Evolutionary conservation across 2,888 invertebrate species (phyloP).

Genomic region (Pterostichus niger): DNA sequence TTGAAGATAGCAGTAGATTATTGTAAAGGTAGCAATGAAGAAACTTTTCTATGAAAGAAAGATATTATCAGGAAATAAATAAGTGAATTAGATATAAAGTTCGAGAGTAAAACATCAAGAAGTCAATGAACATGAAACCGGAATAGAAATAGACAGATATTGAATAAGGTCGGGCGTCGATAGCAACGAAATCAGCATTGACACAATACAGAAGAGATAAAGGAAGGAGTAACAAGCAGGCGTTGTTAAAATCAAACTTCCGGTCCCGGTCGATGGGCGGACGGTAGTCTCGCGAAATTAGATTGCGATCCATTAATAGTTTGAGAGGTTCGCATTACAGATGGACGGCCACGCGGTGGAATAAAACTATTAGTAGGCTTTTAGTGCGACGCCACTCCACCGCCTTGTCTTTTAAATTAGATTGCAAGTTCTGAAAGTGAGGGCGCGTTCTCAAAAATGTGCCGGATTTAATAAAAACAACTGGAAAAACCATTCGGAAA

Average conservation of each 20-base stretch:
- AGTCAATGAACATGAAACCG: constrained; percentile 44
- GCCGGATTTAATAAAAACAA: constrained; percentile 63
- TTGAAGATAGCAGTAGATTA: neutral
- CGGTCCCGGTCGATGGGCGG: neutral
- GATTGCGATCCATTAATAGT: constrained; percentile 66
- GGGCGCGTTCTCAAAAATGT: constrained; percentile 49
- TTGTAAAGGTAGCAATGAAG: too few relatives aligned
- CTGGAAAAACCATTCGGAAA: constrained; percentile 61
- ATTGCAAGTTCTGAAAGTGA: constrained; percentile 57
- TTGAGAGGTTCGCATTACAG: constrained; percentile 66
- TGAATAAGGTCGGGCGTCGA: neutral
- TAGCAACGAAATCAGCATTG: constrained; percentile 34
- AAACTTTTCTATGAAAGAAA: neutral
- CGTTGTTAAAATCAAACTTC: constrained; percentile 64
- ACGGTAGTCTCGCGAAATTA: constrained; percentile 51
- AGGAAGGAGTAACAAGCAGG: constrained; percentile 41
- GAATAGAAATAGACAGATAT: constrained; percentile 37
- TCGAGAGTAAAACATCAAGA: constrained; percentile 4
- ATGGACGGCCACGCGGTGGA: constrained; percentile 51
- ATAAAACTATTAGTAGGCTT: constrained; percentile 67
- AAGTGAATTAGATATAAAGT: constrained; percentile 42
- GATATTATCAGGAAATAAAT: constrained; percentile 27
- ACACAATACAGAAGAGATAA: constrained; percentile 44
- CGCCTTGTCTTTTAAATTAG: constrained; percentile 61
- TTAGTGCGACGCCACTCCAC: constrained; percentile 58